A percentile compares a stretch with the other conserved stretches of the same genome.
Conservation (phyloP, 2,797 vertebrate genomes). For the Sebastes matsubarae region DNA sequence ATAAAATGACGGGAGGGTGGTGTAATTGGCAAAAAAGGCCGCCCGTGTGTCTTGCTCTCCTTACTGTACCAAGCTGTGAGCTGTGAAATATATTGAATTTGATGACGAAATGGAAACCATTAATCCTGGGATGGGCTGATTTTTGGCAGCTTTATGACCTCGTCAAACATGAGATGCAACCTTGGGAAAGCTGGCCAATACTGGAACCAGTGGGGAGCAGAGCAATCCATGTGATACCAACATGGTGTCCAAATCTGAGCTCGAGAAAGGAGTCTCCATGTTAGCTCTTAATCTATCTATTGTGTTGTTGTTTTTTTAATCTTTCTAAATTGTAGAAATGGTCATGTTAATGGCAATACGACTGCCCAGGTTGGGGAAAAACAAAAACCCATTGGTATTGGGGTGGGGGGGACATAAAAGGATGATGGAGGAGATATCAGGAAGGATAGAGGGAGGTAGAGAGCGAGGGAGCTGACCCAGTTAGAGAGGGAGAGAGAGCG, state of each 20-base stretch:
- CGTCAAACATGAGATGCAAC: constrained; percentile 48
- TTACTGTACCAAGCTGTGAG: not conserved
- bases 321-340: not conserved
- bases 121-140: constrained; percentile 1
- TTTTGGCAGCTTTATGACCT: constrained; percentile 50
- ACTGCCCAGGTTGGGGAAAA: not conserved
- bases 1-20: constrained; percentile 24
- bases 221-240: constrained; percentile 8
- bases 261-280: not conserved
- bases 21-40: constrained; percentile 16
- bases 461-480: constrained; percentile 63
- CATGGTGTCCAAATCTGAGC: constrained; percentile 25
- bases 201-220: constrained; percentile 25
- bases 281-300: not conserved
- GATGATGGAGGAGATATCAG: constrained; percentile 49
- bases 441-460: constrained; percentile 38
- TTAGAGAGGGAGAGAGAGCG: constrained; percentile 38
- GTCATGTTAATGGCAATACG: not conserved
- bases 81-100: constrained; percentile 5
- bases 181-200: constrained; percentile 11
- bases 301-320: not conserved
- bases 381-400: constrained; percentile 8
- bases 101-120: constrained; percentile 15
- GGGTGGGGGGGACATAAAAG: constrained; percentile 6
- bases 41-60: not conserved